These are phyloP conservation scores for Amphipyra berbera DNA, from an alignment of 2,888 invertebrate species.

Conservation along the genomic window DNA sequence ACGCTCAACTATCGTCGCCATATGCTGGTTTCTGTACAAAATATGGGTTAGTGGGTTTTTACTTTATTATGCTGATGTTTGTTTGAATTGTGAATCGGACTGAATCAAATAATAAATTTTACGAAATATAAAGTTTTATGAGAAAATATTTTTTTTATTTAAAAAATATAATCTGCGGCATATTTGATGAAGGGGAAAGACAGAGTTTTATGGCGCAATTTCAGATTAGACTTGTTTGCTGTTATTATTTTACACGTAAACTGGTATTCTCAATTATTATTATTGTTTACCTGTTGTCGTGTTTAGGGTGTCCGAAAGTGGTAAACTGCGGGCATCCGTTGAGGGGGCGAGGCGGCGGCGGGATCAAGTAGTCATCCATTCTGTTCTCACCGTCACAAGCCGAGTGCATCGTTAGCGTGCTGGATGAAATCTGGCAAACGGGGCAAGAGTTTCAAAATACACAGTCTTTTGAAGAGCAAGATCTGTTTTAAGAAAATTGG, in stretches of 20 bases:
- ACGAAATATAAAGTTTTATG: too few relatives aligned
- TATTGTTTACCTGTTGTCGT: constrained; percentile 73
- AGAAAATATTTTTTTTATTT: too few relatives aligned
- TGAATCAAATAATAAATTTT: too few relatives aligned
- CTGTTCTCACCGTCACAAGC: constrained; percentile 80
- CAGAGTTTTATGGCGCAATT: too few relatives aligned
- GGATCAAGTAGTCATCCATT: constrained; percentile 91
- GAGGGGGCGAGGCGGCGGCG: constrained; percentile 91
- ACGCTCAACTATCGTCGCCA: constrained; percentile 87
- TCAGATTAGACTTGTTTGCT: too few relatives aligned
- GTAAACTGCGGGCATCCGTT: constrained; percentile 84
- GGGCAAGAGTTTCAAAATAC: constrained; percentile 5
- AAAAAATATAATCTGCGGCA: too few relatives aligned
- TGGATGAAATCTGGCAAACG: constrained; percentile 78
- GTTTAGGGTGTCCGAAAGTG: constrained; percentile 85
- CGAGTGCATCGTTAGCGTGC: constrained; percentile 85
- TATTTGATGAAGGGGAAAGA: too few relatives aligned
- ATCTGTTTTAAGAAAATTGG: background rate
- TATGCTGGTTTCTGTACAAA: constrained; percentile 75
- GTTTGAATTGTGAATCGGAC: too few relatives aligned
- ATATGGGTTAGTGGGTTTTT: background rate
- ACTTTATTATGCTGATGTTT: background rate
- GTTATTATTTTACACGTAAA: too few relatives aligned
- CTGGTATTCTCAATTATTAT: background rate
- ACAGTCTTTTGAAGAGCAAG: too few relatives aligned